Conservation (phyloP, 2,113 vertebrate species). For the Sclerurus mexicanus region DNA sequence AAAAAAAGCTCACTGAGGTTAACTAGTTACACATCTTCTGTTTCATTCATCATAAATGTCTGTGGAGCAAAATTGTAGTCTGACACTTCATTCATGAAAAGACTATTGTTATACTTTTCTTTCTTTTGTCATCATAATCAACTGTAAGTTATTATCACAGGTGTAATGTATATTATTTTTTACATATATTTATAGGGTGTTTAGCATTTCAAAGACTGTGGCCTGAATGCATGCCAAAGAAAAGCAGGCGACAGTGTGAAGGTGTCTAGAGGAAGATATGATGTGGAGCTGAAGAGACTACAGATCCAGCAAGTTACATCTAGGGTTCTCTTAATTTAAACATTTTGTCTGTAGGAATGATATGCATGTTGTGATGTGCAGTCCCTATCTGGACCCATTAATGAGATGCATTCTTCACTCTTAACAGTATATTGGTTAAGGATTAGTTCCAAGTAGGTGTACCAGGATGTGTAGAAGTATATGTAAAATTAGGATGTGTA, state of each 20-base stretch:
- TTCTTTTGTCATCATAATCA: not conserved
- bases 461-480: rapidly evolving
- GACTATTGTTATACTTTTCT: not conserved
- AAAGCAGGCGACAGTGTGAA: not conserved
- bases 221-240: not conserved
- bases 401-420: not conserved
- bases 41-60: not conserved
- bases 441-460: not conserved
- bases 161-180: not conserved
- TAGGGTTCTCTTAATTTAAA: not conserved
- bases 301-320: not conserved
- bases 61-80: not conserved
- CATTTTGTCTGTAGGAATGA: not conserved
- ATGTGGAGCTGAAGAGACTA: not conserved
- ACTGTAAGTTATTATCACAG: not conserved
- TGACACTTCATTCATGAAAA: not conserved
- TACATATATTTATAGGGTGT: not conserved
- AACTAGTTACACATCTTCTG: not conserved
- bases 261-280: not conserved
- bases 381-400: not conserved
- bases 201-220: not conserved
- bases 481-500: not conserved
- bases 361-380: not conserved
- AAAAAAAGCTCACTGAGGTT: not conserved
- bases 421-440: no score